Conservation (phyloP, 2,113 vertebrate species). For the Mystacornis crossleyi region DNA sequence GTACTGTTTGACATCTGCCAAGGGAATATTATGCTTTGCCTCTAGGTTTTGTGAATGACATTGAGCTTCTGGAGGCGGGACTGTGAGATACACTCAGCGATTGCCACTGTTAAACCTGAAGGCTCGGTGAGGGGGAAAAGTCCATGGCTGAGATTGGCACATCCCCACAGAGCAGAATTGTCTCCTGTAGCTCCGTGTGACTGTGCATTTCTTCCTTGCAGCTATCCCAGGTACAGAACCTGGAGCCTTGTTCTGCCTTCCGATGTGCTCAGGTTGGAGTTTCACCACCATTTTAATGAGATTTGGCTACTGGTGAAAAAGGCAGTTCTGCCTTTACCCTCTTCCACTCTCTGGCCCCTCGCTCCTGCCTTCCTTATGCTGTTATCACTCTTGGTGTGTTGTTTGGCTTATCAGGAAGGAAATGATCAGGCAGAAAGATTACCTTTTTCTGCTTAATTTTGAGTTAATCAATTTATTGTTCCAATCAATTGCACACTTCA, state of each 20-base stretch:
- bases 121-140: background rate
- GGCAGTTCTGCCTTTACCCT: background rate
- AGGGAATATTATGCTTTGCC: conserved; percentile 43
- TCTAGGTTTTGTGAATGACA: conserved; percentile 64
- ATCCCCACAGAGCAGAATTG: background rate
- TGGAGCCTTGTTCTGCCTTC: background rate
- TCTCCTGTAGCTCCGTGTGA: background rate
- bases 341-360: background rate
- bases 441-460: background rate
- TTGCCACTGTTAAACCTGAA: conserved; percentile 27
- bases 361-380: background rate
- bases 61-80: conserved; percentile 42
- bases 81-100: background rate
- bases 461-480: background rate
- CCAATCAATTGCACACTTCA: background rate
- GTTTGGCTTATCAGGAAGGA: background rate
- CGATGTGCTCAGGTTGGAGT: background rate
- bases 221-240: background rate
- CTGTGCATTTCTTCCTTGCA: background rate
- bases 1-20: conserved; percentile 60
- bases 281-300: background rate
- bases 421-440: background rate
- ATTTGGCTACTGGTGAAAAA: background rate
- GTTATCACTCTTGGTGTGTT: background rate
- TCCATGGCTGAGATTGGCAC: background rate